These are phyloP conservation scores for Pseudanteris insignis DNA, from an alignment of 2,888 invertebrate species.

Conservation along the genomic window DNA sequence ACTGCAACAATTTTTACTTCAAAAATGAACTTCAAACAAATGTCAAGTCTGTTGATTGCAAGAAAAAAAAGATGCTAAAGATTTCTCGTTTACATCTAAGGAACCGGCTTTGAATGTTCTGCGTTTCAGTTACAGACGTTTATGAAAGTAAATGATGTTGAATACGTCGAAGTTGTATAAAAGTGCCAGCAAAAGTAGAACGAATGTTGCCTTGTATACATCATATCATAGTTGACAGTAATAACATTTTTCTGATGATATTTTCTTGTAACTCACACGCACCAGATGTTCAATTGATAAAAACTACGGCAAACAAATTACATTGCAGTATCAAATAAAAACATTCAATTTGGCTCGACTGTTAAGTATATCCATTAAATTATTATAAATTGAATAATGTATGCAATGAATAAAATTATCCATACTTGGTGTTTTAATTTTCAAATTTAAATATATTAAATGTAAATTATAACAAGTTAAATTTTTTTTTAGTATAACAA, in stretches of 20 bases:
- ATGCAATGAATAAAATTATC: too few species aligned
- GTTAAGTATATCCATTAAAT: too few species aligned
- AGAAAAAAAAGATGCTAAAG: constrained; percentile 12
- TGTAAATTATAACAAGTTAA: too few species aligned
- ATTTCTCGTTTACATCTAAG: constrained; percentile 28
- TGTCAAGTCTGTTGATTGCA: constrained; percentile 11
- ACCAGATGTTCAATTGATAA: too few species aligned
- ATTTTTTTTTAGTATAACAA: too few species aligned
- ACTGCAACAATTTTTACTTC: constrained; percentile 3
- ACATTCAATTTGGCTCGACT: too few species aligned
- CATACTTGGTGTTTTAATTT: too few species aligned
- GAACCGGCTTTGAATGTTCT: constrained; percentile 10
- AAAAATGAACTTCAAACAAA: constrained; percentile 25
- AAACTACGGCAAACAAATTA: too few species aligned
- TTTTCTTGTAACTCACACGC: neutral
- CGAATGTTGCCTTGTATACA: neutral
- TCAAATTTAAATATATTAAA: too few species aligned
- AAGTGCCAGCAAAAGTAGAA: neutral
- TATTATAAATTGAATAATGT: too few species aligned
- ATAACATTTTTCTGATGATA: neutral
- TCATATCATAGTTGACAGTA: too few species aligned
- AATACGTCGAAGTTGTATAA: constrained; percentile 1
- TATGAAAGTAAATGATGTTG: constrained; percentile 8
- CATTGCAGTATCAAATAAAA: too few species aligned
- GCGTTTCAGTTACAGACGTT: constrained; percentile 8